Evolutionary conservation across 2,113 vertebrate species (phyloP).

Genomic region (Castor canadensis): DNA sequence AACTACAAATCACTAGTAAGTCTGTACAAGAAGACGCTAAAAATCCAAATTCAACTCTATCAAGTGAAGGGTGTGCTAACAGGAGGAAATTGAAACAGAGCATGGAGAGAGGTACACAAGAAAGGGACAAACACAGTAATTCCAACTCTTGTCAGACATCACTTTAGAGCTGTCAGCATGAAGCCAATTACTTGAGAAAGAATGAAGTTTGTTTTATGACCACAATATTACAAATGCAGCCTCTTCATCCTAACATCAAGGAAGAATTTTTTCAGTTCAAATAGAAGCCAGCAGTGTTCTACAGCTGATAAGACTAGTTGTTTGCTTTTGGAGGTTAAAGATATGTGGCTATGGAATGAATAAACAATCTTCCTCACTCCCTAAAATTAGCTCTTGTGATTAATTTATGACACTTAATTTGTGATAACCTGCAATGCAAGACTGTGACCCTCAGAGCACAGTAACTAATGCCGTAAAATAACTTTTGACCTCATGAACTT

Average conservation of each 20-base stretch:
- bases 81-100: conserved; percentile 74
- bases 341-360: conserved; percentile 65
- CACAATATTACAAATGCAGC: conserved; percentile 76
- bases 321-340: conserved; percentile 73
- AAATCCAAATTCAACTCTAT: conserved; percentile 68
- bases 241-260: conserved; percentile 84
- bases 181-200: conserved; percentile 86
- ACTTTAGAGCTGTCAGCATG: conserved; percentile 83
- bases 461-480: conserved; percentile 73
- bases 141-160: conserved; percentile 79
- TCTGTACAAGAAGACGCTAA: conserved; percentile 43
- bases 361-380: conserved; percentile 64
- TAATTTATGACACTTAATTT: conserved; percentile 67
- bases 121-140: conserved; percentile 59
- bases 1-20: conserved; percentile 56
- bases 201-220: conserved; percentile 82
- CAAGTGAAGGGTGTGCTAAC: conserved; percentile 63
- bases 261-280: conserved; percentile 82
- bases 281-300: conserved; percentile 65
- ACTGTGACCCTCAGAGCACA: conserved; percentile 67
- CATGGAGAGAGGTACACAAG: conserved; percentile 59
- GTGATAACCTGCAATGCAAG: conserved; percentile 65
- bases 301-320: conserved; percentile 61
- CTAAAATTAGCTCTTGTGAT: conserved; percentile 67
- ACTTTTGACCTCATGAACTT: conserved; percentile 72